Base-by-base conservation (phyloP, 2,888 invertebrate genomes). In the Pandemis cinnamomeana region DNA sequence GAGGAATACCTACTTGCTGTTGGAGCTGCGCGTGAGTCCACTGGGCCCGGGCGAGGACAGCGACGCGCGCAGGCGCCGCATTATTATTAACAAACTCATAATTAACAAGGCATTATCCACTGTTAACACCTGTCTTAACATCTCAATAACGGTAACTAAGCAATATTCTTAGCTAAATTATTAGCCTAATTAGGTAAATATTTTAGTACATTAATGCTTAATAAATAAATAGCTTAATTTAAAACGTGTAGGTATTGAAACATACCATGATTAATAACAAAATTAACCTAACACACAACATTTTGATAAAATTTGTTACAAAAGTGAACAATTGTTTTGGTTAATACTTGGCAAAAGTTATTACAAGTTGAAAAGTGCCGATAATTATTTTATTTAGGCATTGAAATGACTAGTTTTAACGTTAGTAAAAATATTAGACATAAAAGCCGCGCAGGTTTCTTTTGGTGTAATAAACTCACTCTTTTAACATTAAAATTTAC, bases 231-330 rank as follows among this genome's bases (percentile, higher is more conserved):
- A 82, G 80, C 84, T 87, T 84, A 85, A 78, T 81, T 86, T 82
- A 82, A 83, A 86, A 84, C 77, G 84, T 81, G 77, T 80, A 81
- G 87, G 89, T 86, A 88, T 86, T 83, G 87, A 85, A 89, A 89
- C 87, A 89, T 88, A 88, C 87, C 86, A 75, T 81, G 85, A 81
- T 80, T 82, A 85, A 81, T 78, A 86, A 86, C 89, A 87, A 90
- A 91, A 90, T 85, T 88, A 90, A 87, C 86, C 84, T 88, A 89
- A 86, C 73, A 87, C 87, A 91, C 91, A 93, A 93, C 92, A 83
- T 87, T 89, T 87, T 88, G 86, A 92, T 93, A 93, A 91, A 93
- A 92, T 93, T 92, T 92, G 86, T 91, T 91, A 91, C 92, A 86
- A 86, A 87, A 86, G 86, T 89, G 89, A 93, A 93, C 92, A 93